These are phyloP conservation scores for Geophilus truncorum DNA, from an alignment of 2,888 invertebrate genomes.

Conservation along the genomic window DNA sequence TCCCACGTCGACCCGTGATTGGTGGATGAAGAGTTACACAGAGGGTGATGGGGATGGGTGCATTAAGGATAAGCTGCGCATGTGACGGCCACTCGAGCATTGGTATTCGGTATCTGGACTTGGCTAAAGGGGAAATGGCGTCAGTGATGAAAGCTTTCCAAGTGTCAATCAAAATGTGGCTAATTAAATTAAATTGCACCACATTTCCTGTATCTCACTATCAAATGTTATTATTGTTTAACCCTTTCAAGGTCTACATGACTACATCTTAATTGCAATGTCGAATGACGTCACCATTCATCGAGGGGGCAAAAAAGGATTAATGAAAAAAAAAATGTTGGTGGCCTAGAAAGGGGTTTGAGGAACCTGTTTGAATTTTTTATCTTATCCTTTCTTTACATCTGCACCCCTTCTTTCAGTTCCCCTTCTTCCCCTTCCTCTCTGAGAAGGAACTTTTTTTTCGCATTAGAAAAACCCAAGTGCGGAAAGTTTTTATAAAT, in stretches of 20 bases:
- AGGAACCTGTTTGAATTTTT: constrained; percentile 8
- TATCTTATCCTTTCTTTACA: constrained; percentile 20
- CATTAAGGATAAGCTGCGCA: too few relatives aligned
- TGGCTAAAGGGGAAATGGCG: constrained; percentile 19
- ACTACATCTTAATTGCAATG: not conserved
- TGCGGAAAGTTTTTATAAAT: not conserved
- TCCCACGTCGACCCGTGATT: not conserved
- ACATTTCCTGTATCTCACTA: not conserved
- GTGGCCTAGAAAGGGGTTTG: constrained; percentile 5
- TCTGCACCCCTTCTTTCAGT: constrained; percentile 25
- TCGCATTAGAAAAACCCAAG: too few relatives aligned
- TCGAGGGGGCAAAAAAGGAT: too few relatives aligned
- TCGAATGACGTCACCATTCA: not conserved
- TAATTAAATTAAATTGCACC: not conserved
- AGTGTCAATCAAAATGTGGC: not conserved
- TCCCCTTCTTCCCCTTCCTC: not conserved
- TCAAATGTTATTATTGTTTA: not conserved
- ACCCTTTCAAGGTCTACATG: not conserved
- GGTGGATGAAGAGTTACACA: not conserved
- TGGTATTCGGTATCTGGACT: too few relatives aligned
- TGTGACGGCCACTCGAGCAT: not conserved
- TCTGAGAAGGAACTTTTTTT: not conserved
- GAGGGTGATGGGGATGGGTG: too few relatives aligned
- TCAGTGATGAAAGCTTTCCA: not conserved
- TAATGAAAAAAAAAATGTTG: not conserved